Percentiles rank a stretch among this genome's conserved stretches.
Evolutionary conservation across 2,888 invertebrate genomes (phyloP).

Genomic region (Pedicia rivosa): DNA sequence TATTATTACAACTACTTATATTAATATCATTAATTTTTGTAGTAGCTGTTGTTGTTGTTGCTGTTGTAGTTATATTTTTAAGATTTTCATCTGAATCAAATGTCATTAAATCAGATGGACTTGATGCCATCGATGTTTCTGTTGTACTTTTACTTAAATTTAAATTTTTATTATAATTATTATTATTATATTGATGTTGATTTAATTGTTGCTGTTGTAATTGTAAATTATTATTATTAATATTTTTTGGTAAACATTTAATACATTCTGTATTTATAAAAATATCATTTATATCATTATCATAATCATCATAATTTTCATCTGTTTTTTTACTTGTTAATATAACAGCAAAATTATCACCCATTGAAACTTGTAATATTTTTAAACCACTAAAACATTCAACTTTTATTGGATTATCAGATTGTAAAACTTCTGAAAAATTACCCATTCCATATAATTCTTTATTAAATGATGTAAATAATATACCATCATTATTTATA

Average conservation of each 20-base stretch:
- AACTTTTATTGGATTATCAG: slow-evolving; percentile 42
- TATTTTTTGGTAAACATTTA: slow-evolving; percentile 15
- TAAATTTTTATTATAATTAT: slow-evolving; percentile 16
- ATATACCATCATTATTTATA: slow-evolving; percentile 24
- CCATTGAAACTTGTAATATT: slow-evolving; percentile 54
- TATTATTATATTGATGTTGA: no score
- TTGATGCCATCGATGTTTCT: slow-evolving; percentile 15
- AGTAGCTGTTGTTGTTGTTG: neutral
- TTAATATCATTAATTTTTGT: slow-evolving; percentile 15
- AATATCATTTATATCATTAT: slow-evolving; percentile 11
- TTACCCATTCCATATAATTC: slow-evolving; percentile 26
- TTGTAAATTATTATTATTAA: neutral
- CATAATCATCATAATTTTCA: slow-evolving; percentile 40
- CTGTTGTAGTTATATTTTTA: slow-evolving; percentile 3
- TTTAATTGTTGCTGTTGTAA: no score
- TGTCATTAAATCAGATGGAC: slow-evolving; percentile 23
- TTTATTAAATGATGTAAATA: slow-evolving; percentile 21
- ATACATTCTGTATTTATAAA: slow-evolving; percentile 13
- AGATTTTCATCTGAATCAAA: slow-evolving; percentile 17
- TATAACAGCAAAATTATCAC: slow-evolving; percentile 59
- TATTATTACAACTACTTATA: no score
- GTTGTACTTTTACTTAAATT: slow-evolving; percentile 22
- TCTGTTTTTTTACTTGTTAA: slow-evolving; percentile 47
- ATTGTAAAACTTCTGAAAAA: slow-evolving; percentile 28
- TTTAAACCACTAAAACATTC: slow-evolving; percentile 50